These are phyloP conservation scores for Portunus trituberculatus DNA, from an alignment of 1,140 invertebrate species.

Conservation along the genomic window DNA sequence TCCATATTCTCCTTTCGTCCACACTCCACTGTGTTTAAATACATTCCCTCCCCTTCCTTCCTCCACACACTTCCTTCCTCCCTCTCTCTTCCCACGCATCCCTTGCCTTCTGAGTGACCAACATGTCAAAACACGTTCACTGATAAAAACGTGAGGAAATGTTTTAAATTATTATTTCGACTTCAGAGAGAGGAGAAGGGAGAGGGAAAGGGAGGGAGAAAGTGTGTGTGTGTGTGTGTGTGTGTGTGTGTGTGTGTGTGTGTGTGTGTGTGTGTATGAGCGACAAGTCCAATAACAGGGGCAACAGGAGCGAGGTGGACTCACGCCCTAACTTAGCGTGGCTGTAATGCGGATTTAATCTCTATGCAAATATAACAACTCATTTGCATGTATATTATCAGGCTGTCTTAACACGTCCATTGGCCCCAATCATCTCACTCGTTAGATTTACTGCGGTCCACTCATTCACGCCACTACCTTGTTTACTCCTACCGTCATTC, in stretches of 20 bases:
- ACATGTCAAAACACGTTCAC: too few relatives aligned
- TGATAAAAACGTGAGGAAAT: too few relatives aligned
- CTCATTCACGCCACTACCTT: background rate
- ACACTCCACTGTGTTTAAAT: background rate
- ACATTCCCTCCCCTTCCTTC: too few relatives aligned
- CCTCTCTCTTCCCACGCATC: too few relatives aligned
- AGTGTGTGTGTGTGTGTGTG: background rate
- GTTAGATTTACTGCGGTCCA: background rate
- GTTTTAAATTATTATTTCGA: background rate
- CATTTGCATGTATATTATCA: constrained; percentile 52
- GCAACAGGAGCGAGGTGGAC: background rate
- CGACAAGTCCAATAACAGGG: background rate
- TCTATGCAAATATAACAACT: constrained; percentile 43
- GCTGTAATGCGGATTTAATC: constrained; percentile 49
- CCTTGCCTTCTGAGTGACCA: too few relatives aligned
- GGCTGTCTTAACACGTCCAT: background rate
- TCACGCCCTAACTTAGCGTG: background rate
- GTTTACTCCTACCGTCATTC: too few relatives aligned
- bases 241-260: constrained; percentile 47
- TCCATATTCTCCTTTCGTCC: background rate
- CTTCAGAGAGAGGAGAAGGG: background rate
- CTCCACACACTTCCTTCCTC: too few relatives aligned
- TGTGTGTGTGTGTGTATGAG: constrained; percentile 59
- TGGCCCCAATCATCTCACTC: background rate
- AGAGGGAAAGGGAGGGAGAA: background rate